Evolutionary conservation across 2,797 vertebrate species (phyloP), one percentile per base, ranked within the genome.

Genomic region (Sebastes iracundus): DNA sequence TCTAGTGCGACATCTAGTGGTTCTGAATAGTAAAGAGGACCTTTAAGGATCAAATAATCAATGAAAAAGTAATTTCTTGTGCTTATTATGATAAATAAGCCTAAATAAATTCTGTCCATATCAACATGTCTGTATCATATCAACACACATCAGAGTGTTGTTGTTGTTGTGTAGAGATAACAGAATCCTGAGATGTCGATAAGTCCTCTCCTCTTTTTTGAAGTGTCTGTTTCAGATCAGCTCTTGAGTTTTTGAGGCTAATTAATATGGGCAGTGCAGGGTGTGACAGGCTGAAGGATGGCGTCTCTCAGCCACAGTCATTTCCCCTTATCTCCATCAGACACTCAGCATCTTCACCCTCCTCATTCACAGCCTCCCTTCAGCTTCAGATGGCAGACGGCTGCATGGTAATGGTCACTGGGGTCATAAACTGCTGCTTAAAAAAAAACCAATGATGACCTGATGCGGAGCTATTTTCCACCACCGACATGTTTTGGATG

Each of bases 211-310:
- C 46, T 67, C 14, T 53, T 25, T 8, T 33, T 11, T 38, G 61
- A 75, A 60, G 66, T 59, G 81, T 46, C 70, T 27, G 63, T 61
- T 77, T 87, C 59, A 76, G 77, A 87, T 82, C 73, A 72, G 81
- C 73, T 87, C 42, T 2, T 64, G 76, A 90, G 55, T 82, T 81
- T 75, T 35, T 6, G 83, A 67, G 28, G 63, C 79, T 92, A 79
- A 91, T 93, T 91, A 91, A 90, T 85, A 83, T 89, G 90, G 77
- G 67, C 85, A 74, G 87, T 13, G 75, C 23, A 62, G 74, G 70
- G 60, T 65, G 83, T 83, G 91, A 88, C 87, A 88, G 86, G 82
- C 77, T 91, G 88, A 91, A 81, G 70, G 90, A 92, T 84, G 85
- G 83, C 14, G 65, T 84, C 80, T 79, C 65, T 79, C 83, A 69